phyloP scores from a whole-genome alignment of 2,888 invertebrate species.

The Dryococelus australis region DNA sequence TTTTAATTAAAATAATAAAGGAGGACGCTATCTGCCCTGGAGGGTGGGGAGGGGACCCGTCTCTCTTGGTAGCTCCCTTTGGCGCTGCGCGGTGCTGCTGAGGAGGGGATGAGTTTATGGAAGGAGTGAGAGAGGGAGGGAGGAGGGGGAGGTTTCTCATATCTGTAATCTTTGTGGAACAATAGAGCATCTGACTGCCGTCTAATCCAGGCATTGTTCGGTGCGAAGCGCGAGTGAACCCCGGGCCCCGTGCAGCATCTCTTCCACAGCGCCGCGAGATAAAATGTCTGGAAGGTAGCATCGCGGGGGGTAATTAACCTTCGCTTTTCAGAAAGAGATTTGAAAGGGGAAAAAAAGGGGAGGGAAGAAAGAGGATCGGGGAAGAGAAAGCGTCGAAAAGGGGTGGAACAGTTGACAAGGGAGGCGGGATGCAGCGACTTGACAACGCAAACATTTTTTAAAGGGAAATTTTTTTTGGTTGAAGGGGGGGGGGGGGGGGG shows the following conservation, averaged over 20 bases:
- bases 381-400: background rate
- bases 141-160: background rate
- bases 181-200: conserved; percentile 29
- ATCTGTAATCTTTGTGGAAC: conserved; percentile 29
- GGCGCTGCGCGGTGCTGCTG: background rate
- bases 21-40: background rate
- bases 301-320: conserved; percentile 16
- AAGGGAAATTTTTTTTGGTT: no score
- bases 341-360: background rate
- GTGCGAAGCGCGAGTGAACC: background rate
- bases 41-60: background rate
- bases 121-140: background rate
- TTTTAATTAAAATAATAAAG: conserved; percentile 16
- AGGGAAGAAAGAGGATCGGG: background rate
- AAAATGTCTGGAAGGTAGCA: conserved; percentile 16
- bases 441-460: background rate
- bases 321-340: conserved; percentile 1
- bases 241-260: background rate
- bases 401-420: background rate
- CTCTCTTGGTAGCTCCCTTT: conserved; percentile 8
- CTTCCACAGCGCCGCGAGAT: background rate
- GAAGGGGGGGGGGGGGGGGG: background rate
- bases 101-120: no score
- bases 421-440: background rate
- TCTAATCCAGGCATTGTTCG: conserved; percentile 18